A percentile compares a stretch with the other conserved stretches of the same genome.
Evolutionary conservation across 2,113 vertebrate genomes (phyloP).

Genomic region (Agapornis roseicollis): DNA sequence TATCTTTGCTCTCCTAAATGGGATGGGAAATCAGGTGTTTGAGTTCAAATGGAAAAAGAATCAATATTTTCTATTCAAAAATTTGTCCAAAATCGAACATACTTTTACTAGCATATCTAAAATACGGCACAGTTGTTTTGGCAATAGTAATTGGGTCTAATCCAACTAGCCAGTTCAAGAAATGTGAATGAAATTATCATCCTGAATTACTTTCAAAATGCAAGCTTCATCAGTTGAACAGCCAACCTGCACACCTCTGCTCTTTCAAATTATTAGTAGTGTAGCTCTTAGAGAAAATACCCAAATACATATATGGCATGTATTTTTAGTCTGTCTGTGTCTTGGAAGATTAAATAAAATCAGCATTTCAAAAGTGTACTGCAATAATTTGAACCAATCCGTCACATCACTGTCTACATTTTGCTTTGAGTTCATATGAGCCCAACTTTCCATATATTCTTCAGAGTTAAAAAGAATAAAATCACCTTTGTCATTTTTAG

Average conservation of each 20-base stretch:
- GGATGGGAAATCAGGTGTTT: background rate
- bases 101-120: slow-evolving; percentile 13
- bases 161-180: slow-evolving; percentile 10
- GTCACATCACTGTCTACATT: background rate
- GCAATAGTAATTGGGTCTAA: slow-evolving; percentile 15
- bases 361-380: background rate
- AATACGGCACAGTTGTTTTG: slow-evolving; percentile 35
- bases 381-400: background rate
- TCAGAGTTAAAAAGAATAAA: background rate
- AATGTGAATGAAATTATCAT: slow-evolving; percentile 5
- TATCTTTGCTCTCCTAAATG: background rate
- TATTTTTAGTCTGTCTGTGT: background rate
- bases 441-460: background rate
- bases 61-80: background rate
- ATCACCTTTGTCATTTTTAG: background rate
- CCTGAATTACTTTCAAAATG: slow-evolving; percentile 16
- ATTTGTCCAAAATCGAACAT: background rate
- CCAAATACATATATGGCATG: background rate
- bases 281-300: background rate
- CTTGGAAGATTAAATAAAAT: slow-evolving; percentile 17
- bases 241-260: background rate
- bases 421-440: background rate
- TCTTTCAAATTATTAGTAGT: slow-evolving; percentile 12
- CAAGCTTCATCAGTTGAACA: background rate
- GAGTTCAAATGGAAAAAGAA: background rate